Conservation (phyloP, 2,113 vertebrate species). For the Todiramphus saurophagus region DNA sequence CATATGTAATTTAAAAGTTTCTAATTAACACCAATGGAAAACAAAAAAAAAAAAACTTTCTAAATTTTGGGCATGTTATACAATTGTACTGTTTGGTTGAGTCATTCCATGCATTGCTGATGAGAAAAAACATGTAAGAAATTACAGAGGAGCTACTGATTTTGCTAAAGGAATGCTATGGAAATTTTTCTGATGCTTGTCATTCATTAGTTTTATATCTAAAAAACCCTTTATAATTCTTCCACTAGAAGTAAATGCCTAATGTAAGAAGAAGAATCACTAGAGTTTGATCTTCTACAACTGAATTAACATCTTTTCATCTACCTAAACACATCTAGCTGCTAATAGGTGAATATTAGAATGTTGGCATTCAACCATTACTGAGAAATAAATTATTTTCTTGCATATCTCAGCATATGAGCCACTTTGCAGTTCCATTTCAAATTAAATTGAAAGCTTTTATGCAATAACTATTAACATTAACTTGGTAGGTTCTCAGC, state of each 20-base stretch:
- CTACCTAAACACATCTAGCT: not conserved
- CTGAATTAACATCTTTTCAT: not conserved
- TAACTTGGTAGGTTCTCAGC: not conserved
- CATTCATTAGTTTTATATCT: not conserved
- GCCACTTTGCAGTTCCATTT: not conserved
- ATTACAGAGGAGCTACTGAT: not conserved
- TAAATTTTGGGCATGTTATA: not conserved
- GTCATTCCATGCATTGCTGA: not conserved
- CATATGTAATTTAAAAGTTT: not conserved
- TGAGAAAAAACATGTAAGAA: not conserved
- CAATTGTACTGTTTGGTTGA: not conserved
- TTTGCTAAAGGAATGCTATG: not conserved
- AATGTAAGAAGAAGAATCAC: not conserved
- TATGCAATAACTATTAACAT: not conserved
- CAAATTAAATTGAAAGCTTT: constrained; percentile 24
- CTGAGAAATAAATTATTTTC: constrained; percentile 6
- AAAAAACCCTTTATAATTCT: not conserved
- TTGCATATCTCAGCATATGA: not conserved
- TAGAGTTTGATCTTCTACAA: not conserved
- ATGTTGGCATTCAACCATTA: not conserved
- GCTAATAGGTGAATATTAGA: not conserved
- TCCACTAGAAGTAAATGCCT: not conserved
- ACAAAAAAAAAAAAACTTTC: not conserved
- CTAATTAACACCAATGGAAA: not conserved
- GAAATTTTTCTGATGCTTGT: not conserved